phyloP scores from a whole-genome alignment of 92 coral and sea anemone species.

The Porites rus region DNA sequence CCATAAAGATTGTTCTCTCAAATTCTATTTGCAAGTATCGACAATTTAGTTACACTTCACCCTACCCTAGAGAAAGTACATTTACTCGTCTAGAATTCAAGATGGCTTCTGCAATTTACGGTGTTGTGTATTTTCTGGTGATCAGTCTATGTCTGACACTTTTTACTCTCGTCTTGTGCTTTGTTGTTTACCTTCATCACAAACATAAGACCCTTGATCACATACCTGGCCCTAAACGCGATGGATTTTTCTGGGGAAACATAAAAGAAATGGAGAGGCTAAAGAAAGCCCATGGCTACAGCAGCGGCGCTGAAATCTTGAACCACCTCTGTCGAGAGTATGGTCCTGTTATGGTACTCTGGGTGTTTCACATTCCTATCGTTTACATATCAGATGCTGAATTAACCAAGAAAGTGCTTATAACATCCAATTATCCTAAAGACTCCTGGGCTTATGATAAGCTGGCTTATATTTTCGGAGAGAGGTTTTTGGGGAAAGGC shows the following conservation, averaged over 20 bases:
- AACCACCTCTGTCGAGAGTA: constrained; percentile 51
- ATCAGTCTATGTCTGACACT: constrained; percentile 36
- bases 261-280: constrained; percentile 43
- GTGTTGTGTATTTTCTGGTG: constrained; percentile 30
- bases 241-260: constrained; percentile 75
- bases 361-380: constrained; percentile 78
- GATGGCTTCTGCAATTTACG: constrained; percentile 46
- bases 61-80: background rate
- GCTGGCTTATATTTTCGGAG: constrained; percentile 66
- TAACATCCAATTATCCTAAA: constrained; percentile 68
- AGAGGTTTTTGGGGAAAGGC: constrained; percentile 76
- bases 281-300: constrained; percentile 12
- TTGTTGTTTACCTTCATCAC: constrained; percentile 57
- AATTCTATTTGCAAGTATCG: background rate
- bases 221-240: constrained; percentile 77
- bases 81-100: background rate
- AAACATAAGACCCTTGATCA: constrained; percentile 63
- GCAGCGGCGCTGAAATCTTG: constrained; percentile 32
- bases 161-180: constrained; percentile 68
- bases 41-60: background rate
- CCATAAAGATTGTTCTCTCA: background rate
- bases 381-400: constrained; percentile 71
- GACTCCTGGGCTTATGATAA: constrained; percentile 42
- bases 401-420: constrained; percentile 56
- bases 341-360: constrained; percentile 76